Percentiles rank a stretch among this genome's conserved stretches.
Conservation (phyloP, 2,888 invertebrate genomes). For the Deilephila elpenor region DNA sequence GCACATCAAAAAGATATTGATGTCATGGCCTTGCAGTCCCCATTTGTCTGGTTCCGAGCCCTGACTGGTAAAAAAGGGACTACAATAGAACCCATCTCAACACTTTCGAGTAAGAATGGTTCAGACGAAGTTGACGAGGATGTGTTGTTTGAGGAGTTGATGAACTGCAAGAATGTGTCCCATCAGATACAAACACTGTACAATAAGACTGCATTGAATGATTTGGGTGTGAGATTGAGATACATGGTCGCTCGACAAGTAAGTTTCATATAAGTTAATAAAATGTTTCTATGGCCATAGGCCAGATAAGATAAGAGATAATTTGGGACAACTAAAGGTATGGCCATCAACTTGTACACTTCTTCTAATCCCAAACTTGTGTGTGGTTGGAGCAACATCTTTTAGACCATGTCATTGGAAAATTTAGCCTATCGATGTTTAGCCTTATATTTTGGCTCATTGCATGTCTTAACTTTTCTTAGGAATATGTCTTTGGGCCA, state of each 20-base stretch:
- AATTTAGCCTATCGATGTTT: no score
- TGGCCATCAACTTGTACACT: no score
- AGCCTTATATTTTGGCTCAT: no score
- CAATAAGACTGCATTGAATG: slow-evolving; percentile 87
- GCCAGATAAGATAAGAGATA: no score
- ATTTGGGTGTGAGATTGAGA: slow-evolving; percentile 89
- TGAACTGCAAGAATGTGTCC: slow-evolving; percentile 82
- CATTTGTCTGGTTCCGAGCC: slow-evolving; percentile 90
- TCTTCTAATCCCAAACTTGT: no score
- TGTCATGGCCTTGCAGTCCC: slow-evolving; percentile 87
- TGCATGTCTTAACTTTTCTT: no score
- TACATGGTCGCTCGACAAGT: slow-evolving; percentile 90
- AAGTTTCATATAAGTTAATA: slow-evolving; percentile 28
- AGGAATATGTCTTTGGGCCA: no score
- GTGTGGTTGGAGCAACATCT: no score
- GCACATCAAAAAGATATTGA: slow-evolving; percentile 84
- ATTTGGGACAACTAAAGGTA: no score
- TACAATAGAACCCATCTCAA: slow-evolving; percentile 38
- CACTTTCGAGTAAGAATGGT: slow-evolving; percentile 74
- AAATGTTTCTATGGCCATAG: no score
- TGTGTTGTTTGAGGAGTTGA: slow-evolving; percentile 74
- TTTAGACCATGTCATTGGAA: no score
- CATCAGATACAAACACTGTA: slow-evolving; percentile 88
- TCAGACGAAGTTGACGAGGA: slow-evolving; percentile 69
- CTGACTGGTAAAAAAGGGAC: slow-evolving; percentile 58